These are phyloP conservation scores for Tetragonisca angustula DNA, from an alignment of 2,888 invertebrate species.

Conservation along the genomic window DNA sequence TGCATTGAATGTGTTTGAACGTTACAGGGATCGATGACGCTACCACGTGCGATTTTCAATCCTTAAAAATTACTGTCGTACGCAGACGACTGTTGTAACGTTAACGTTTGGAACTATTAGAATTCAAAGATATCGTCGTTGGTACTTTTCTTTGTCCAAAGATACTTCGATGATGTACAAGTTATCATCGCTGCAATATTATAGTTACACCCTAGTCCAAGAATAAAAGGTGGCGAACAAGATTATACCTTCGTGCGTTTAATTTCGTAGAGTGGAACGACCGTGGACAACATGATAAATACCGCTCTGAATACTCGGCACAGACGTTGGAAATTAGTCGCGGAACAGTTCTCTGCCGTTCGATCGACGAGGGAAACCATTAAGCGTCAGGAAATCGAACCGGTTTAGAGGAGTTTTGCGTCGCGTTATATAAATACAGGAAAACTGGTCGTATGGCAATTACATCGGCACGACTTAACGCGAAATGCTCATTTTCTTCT, in stretches of 20 bases:
- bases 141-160: not conserved
- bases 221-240: not conserved
- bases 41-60: no score
- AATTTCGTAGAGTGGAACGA: slow-evolving; percentile 28
- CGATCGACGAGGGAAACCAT: slow-evolving; percentile 22
- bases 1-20: no score
- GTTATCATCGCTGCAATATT: not conserved
- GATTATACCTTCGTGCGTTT: slow-evolving; percentile 45
- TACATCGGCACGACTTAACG: slow-evolving; percentile 25
- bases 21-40: no score
- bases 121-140: not conserved
- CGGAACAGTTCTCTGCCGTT: slow-evolving; percentile 32
- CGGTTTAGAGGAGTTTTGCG: slow-evolving; percentile 37
- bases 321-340: slow-evolving; percentile 48
- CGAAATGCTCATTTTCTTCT: not conserved
- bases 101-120: not conserved
- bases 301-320: not conserved
- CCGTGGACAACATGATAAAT: slow-evolving; percentile 40
- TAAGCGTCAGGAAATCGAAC: slow-evolving; percentile 59
- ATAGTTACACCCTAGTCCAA: no score
- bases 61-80: no score
- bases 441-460: slow-evolving; percentile 33
- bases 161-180: not conserved
- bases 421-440: slow-evolving; percentile 21
- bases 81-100: no score